Evolutionary conservation across 2,888 invertebrate genomes (phyloP).

Genomic region (Cephus runcator): DNA sequence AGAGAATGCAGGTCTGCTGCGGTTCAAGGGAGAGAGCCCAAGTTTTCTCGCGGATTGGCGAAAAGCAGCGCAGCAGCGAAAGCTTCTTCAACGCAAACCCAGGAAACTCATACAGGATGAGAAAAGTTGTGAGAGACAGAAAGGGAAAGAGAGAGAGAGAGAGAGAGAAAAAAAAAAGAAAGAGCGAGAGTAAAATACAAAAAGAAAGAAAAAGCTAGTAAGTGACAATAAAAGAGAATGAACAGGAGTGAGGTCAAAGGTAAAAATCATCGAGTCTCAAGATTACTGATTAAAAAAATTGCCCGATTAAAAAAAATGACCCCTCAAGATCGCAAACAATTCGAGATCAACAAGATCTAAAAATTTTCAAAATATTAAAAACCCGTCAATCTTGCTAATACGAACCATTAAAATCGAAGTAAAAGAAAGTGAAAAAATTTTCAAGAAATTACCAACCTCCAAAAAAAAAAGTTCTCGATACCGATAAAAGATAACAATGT

Average conservation of each 20-base stretch:
- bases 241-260: constrained; percentile 14
- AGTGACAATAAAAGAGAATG: constrained; percentile 6
- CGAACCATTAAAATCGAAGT: too few species aligned
- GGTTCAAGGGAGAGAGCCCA: constrained; percentile 37
- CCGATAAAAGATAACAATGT: too few species aligned
- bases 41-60: constrained; percentile 56
- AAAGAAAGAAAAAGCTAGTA: neutral
- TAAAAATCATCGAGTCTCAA: neutral
- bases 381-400: too few species aligned
- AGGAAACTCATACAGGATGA: constrained; percentile 48
- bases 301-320: too few species aligned
- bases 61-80: constrained; percentile 64
- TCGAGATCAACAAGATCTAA: too few species aligned
- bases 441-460: too few species aligned
- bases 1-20: constrained; percentile 32
- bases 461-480: too few species aligned
- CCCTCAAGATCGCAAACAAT: too few species aligned
- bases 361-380: too few species aligned
- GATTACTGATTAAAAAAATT: too few species aligned
- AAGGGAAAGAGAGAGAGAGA: constrained; percentile 16
- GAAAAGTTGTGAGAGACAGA: constrained; percentile 26
- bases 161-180: constrained; percentile 9
- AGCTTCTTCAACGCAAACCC: constrained; percentile 62
- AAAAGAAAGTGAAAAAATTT: too few species aligned
- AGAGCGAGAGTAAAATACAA: constrained; percentile 14